These are phyloP conservation scores for Phyto melanocephala DNA, from an alignment of 2,888 invertebrate species.

Conservation along the genomic window DNA sequence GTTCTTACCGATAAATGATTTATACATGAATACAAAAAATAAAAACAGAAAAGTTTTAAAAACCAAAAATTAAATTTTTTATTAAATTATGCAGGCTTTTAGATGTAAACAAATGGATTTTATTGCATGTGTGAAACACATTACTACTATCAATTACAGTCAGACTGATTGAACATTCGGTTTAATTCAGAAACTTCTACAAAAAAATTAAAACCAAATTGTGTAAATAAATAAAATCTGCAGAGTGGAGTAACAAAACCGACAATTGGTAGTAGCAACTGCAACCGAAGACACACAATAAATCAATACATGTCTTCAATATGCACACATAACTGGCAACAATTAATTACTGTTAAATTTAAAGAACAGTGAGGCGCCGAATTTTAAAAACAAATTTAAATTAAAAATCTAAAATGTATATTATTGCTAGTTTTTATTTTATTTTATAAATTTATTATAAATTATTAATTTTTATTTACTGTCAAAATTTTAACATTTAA, in stretches of 20 bases:
- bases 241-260: not conserved
- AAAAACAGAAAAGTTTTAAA: too few species aligned
- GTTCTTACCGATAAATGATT: too few species aligned
- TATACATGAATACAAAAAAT: too few species aligned
- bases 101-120: slow-evolving; percentile 10
- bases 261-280: not conserved
- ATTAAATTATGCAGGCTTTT: slow-evolving; percentile 1
- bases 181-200: not conserved
- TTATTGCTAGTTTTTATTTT: too few species aligned
- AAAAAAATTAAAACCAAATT: not conserved
- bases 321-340: not conserved
- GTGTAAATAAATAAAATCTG: not conserved
- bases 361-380: not conserved
- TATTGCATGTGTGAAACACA: not conserved
- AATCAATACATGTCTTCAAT: not conserved
- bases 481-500: too few species aligned
- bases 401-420: too few species aligned
- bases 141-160: slow-evolving; percentile 23
- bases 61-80: too few species aligned
- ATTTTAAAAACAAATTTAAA: too few species aligned
- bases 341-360: not conserved
- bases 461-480: too few species aligned
- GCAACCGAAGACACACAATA: not conserved
- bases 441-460: too few species aligned
- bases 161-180: not conserved